Conservation (phyloP, 2,797 vertebrate genomes). For the Sciaenops ocellatus region DNA sequence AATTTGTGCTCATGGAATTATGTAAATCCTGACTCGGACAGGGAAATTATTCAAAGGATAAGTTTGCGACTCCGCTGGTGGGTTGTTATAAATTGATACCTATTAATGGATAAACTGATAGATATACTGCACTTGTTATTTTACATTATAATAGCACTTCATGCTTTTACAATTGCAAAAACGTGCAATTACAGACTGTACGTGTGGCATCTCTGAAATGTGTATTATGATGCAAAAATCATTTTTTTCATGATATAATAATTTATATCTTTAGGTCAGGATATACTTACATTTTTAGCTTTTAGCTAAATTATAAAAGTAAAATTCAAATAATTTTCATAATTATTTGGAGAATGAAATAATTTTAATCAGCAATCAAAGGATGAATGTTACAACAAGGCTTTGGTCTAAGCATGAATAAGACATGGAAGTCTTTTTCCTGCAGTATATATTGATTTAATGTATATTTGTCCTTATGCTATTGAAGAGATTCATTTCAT, state of each 20-base stretch:
- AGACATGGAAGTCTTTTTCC: neutral
- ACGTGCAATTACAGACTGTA: neutral
- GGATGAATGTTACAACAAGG: neutral
- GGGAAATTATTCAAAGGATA: conserved; percentile 4
- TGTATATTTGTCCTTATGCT: neutral
- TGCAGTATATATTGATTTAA: neutral
- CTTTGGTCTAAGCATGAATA: neutral
- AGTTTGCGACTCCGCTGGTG: neutral
- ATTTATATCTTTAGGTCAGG: neutral
- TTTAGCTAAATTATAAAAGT: neutral
- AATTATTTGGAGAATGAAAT: neutral
- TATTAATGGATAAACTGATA: neutral
- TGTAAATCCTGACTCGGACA: neutral
- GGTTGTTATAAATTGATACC: neutral
- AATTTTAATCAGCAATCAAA: neutral
- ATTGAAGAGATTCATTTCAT: neutral
- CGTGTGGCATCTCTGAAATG: neutral
- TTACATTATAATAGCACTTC: neutral
- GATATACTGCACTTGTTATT: neutral
- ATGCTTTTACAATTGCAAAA: neutral
- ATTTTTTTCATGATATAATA: neutral
- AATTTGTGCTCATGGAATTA: conserved; percentile 3
- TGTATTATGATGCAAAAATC: neutral
- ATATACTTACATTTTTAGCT: neutral
- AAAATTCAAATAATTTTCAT: neutral